A percentile compares a stretch with the other conserved stretches of the same genome.
Evolutionary conservation across 2,113 vertebrate genomes (phyloP).

Genomic region (Gila orcuttii): DNA sequence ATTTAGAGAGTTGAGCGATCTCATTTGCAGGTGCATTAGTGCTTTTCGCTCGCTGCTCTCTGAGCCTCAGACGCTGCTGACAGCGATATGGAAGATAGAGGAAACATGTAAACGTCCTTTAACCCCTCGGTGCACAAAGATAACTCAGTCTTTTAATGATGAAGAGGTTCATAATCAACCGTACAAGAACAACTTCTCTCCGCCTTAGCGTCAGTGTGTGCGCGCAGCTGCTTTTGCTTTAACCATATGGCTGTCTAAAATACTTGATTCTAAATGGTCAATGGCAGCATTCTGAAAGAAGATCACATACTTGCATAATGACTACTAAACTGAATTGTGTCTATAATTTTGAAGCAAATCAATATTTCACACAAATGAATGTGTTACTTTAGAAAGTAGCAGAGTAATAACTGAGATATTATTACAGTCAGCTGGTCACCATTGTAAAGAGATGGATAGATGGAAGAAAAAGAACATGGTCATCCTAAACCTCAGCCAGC

Average conservation of each 20-base stretch:
- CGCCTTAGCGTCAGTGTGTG: not conserved
- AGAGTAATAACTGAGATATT: not conserved
- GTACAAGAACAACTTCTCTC: not conserved
- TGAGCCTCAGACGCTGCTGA: not conserved
- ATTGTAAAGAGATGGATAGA: conserved; percentile 6
- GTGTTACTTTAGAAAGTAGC: not conserved
- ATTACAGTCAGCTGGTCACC: conserved; percentile 8
- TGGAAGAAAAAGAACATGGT: conserved; percentile 2
- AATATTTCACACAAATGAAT: not conserved
- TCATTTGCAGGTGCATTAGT: conserved; percentile 39
- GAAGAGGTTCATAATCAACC: conserved; percentile 17
- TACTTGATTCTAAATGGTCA: not conserved
- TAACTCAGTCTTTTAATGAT: conserved; percentile 28
- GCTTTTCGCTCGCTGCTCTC: not conserved
- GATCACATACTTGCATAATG: not conserved
- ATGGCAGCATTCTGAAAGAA: not conserved
- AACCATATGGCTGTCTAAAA: not conserved
- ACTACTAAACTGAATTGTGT: not conserved
- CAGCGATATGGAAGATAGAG: conserved; percentile 9
- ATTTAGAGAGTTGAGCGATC: conserved; percentile 30
- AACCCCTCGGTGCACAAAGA: not conserved
- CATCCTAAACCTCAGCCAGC: conserved; percentile 48
- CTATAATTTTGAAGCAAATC: not conserved
- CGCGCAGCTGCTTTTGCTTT: too few species aligned
- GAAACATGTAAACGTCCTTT: conserved; percentile 28